phyloP scores from a whole-genome alignment of 2,113 vertebrate genomes.

The Stigmatopora argus region DNA sequence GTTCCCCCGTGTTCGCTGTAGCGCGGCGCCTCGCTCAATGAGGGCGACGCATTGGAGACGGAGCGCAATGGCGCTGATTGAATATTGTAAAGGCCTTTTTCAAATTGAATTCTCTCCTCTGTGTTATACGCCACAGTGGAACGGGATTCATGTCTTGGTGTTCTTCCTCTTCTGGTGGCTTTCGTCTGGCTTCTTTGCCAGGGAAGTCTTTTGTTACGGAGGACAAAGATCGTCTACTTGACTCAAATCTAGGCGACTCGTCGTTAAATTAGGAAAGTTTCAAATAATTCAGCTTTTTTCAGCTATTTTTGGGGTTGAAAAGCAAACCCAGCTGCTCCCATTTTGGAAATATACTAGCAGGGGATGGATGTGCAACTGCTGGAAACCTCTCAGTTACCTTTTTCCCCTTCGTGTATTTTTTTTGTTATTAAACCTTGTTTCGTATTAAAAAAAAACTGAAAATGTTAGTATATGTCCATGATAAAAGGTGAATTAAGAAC shows the following conservation, averaged over 20 bases:
- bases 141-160: conserved; percentile 3
- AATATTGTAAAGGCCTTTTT: conserved; percentile 21
- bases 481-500: too few species aligned
- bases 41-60: conserved; percentile 12
- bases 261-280: background rate
- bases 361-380: too few species aligned
- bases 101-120: conserved; percentile 6
- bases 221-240: background rate
- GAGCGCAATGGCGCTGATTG: conserved; percentile 7
- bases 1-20: conserved; percentile 29
- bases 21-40: conserved; percentile 13
- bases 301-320: background rate
- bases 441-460: too few species aligned
- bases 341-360: too few species aligned
- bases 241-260: background rate
- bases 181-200: background rate
- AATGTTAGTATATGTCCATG: too few species aligned
- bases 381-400: too few species aligned
- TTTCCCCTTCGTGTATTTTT: too few species aligned
- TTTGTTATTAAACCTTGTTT: too few species aligned
- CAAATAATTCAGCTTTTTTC: too few species aligned
- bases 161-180: background rate
- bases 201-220: background rate
- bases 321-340: too few species aligned
- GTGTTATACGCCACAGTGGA: background rate